phyloP scores from a whole-genome alignment of 1,140 invertebrate genomes.

The Meteorus sp. region DNA sequence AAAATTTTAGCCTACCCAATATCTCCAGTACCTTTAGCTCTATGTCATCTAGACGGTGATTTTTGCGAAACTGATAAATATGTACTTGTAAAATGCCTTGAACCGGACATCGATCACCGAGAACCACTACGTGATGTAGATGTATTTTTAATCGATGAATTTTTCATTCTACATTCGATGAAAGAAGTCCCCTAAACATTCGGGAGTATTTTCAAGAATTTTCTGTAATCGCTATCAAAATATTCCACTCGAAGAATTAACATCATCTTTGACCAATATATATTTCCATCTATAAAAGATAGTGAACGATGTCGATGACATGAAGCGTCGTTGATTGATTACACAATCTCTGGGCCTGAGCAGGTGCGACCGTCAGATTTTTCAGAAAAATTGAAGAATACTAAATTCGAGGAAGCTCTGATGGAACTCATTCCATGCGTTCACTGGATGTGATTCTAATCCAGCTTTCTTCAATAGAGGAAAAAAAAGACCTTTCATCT shows the following conservation, averaged over 20 bases:
- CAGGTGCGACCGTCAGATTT: too few species aligned
- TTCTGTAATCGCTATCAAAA: conserved; percentile 30
- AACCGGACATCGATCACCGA: background rate
- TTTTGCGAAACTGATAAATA: conserved; percentile 39
- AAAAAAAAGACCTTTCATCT: conserved; percentile 35
- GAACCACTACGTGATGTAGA: conserved; percentile 16
- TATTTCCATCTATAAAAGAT: conserved; percentile 34
- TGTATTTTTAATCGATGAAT: conserved; percentile 37
- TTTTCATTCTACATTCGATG: conserved; percentile 35
- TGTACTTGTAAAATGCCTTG: conserved; percentile 9
- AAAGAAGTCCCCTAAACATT: conserved; percentile 36
- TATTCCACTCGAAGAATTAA: conserved; percentile 10
- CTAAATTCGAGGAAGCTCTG: too few species aligned
- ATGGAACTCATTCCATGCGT: conserved; percentile 50
- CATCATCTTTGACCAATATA: conserved; percentile 30
- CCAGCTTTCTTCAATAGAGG: conserved; percentile 42
- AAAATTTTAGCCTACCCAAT: conserved; percentile 33
- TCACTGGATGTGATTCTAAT: conserved; percentile 53
- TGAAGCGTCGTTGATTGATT: too few species aligned
- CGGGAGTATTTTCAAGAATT: conserved; percentile 35
- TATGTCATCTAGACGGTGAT: conserved; percentile 38
- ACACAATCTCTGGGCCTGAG: too few species aligned
- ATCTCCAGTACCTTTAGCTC: conserved; percentile 32
- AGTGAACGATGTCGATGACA: conserved; percentile 11
- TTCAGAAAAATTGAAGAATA: too few species aligned